Evolutionary conservation across 2,113 vertebrate species (phyloP), one percentile per base, ranked within the genome.

Genomic region (Theropithecus gelada): DNA sequence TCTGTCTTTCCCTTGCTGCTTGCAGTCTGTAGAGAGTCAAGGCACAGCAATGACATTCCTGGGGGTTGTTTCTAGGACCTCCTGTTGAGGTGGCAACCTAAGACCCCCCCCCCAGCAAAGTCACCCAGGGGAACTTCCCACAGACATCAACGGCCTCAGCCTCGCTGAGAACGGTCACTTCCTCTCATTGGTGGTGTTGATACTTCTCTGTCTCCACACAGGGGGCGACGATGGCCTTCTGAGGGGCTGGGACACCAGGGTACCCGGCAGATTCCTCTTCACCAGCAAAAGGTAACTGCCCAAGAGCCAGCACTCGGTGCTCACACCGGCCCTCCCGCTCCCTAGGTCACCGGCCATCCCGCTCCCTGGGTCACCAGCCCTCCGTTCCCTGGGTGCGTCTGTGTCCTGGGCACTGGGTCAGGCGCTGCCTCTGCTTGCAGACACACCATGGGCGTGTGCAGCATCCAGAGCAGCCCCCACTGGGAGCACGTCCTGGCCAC

Each of bases 401-500:
- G 0, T 6, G 12, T 27, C 14, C 10, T 3, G 6, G 40, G 7
- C 5, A 0, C 40, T 1, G 0, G 13, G 83, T 93, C n/a, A 96
- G 32, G 12, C 0, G 22, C 2, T 2, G 0, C 1, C 1, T 27
- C 0, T n/a, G 45, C 25, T 48, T 90, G 40, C 97, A 99, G 99
- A 93, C 99, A 99, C 96, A 98, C 99, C 0, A 99, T 99, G 99
- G 99, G 99, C 0, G 99, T 99, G 57, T 99, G 99, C 98, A 99
- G 99, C 89, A 99, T 99, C 93, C 99, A 99, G 93, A 99, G 99
- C 98, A 99, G 95, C 97, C 99, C 99, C 1, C 99, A 99, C 70
- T 96, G 95, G 12, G 99, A 99, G 93, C 98, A 99, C 52, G 52
- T 99, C 32, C 94, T 99, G 97, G 99, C 99, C 30, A 99, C 99